phyloP scores from a whole-genome alignment of 1,140 invertebrate species.

The Propsilocerus akamusi region DNA sequence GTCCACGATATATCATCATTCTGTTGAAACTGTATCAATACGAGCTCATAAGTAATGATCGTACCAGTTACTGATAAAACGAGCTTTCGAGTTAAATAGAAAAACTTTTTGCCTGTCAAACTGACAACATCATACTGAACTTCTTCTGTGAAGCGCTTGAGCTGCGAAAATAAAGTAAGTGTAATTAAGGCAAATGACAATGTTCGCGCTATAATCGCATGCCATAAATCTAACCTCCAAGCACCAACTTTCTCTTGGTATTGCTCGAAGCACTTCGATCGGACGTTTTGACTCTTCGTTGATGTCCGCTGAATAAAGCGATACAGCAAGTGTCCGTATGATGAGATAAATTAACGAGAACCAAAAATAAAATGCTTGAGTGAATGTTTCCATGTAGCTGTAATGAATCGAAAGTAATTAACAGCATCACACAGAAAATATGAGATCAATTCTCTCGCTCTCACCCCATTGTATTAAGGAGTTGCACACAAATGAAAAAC shows the following conservation, averaged over 20 bases:
- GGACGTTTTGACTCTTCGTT: conserved; percentile 38
- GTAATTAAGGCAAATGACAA: background rate
- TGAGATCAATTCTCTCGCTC: background rate
- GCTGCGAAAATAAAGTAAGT: conserved; percentile 18
- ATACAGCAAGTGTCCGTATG: conserved; percentile 32
- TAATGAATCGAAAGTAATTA: background rate
- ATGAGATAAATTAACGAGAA: conserved; percentile 39
- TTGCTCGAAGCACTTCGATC: conserved; percentile 30
- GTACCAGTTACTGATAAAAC: conserved; percentile 46
- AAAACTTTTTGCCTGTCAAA: conserved; percentile 39
- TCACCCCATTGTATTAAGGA: conserved; percentile 7
- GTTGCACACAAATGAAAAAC: conserved; percentile 22
- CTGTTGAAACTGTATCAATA: conserved; percentile 12
- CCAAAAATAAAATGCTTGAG: conserved; percentile 32
- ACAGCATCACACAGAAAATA: background rate
- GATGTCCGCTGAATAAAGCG: conserved; percentile 35
- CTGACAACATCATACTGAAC: conserved; percentile 34
- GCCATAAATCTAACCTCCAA: conserved; percentile 26
- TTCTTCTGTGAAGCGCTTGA: conserved; percentile 36
- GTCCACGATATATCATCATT: background rate
- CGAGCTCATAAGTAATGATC: conserved; percentile 48
- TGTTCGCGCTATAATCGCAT: background rate
- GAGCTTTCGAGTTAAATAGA: conserved; percentile 37
- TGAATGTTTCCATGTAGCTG: conserved; percentile 16
- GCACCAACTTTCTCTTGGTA: conserved; percentile 32